Evolutionary conservation across 2,888 invertebrate genomes (phyloP), one percentile per base, ranked within the genome.

Genomic region (Sinelater perroti): DNA sequence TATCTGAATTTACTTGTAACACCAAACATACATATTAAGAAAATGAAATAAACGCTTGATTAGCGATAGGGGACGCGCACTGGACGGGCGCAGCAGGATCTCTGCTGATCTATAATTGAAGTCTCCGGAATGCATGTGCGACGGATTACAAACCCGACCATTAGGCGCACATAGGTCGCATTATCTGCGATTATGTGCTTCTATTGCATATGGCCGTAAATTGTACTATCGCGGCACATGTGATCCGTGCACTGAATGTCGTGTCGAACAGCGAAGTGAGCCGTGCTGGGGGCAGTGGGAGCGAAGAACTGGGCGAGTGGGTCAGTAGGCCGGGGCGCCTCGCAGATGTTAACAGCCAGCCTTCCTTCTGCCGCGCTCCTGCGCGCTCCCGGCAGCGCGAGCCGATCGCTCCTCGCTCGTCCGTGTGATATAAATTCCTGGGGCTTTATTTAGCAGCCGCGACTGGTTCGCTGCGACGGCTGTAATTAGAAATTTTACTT

Each of bases 321-420:
- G 74, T 74, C 70, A 74, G 67, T 72, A 67, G 74, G 73, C 68
- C 73, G 70, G 67, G 68, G 70, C 74, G 74, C 72, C 70, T 71
- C 68, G 71, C 73, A 73, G 73, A 72, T 72, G 72, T 70, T 70
- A 66, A 68, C 67, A 62, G 63, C 28, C 58, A 59, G 63, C 59
- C 66, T 66, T 66, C 65, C 67, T 67, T 67, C 65, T 66, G 66
- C 56, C 62, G 42, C 50, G 42, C 38, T 60, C 36, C 45, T 50
- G 16, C 33, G 28, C 24, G 21, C 24, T 21, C n/a, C 13, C 24
- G 40, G 24, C n/a, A 13, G 6, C 6, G 21, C 21, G 36, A 38
- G 13, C 35, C 17, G 18, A 35, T 35, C 1, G 35, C 20, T 18
- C n/a, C 28, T 44, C 16, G 28, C 10, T 16, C 44, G 5, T 26